These are phyloP conservation scores for Drosophila nigromelanica DNA, from an alignment of 1,140 invertebrate species.

Conservation along the genomic window DNA sequence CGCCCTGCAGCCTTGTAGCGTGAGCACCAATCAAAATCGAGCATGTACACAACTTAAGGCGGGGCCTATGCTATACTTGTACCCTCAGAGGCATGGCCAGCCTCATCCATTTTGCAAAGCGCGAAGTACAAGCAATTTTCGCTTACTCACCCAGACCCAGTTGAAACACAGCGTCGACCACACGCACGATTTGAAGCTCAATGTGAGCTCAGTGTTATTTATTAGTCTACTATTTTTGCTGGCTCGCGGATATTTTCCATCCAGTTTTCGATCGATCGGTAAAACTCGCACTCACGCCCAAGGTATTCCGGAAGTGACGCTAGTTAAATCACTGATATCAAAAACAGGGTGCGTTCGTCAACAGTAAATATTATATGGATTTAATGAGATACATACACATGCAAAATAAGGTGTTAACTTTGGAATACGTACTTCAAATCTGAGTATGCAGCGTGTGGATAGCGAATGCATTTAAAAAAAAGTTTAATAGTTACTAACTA, in stretches of 20 bases:
- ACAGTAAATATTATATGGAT: no score
- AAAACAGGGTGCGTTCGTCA: no score
- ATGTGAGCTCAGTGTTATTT: background rate
- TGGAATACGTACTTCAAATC: no score
- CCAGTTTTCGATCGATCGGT: background rate
- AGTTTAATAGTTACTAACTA: no score
- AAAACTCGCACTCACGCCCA: background rate
- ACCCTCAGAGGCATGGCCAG: background rate
- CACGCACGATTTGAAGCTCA: conserved; percentile 40
- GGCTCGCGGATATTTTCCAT: background rate
- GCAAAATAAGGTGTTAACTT: no score
- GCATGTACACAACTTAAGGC: conserved; percentile 4
- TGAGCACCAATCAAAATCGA: conserved; percentile 10
- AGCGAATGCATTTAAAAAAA: no score
- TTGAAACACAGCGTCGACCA: conserved; percentile 45
- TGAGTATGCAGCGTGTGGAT: no score
- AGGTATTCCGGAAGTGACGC: background rate
- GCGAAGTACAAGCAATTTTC: conserved; percentile 24
- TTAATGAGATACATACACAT: no score
- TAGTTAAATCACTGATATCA: no score
- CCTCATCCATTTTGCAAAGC: conserved; percentile 22
- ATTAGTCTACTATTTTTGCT: background rate
- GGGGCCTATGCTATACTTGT: background rate
- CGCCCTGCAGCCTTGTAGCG: conserved; percentile 4
- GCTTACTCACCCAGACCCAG: conserved; percentile 52